phyloP scores from a whole-genome alignment of 1,140 invertebrate species.

The Atopsyche davidsoni region DNA sequence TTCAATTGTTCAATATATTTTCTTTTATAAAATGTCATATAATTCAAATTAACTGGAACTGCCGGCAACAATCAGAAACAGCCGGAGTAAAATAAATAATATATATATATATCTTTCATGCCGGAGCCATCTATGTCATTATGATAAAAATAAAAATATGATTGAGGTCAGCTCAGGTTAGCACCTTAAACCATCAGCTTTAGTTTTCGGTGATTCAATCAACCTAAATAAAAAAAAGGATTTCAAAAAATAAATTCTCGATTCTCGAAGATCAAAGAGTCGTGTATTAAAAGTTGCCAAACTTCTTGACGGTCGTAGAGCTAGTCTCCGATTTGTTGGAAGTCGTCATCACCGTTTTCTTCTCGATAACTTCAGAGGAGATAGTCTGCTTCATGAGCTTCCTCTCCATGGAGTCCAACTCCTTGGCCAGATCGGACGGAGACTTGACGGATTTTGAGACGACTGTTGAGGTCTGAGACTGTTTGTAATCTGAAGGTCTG shows the following conservation, averaged over 20 bases:
- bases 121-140: neutral
- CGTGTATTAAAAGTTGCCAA: slow-evolving; percentile 42
- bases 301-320: slow-evolving; percentile 48
- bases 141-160: neutral
- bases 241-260: slow-evolving; percentile 28
- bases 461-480: slow-evolving; percentile 32
- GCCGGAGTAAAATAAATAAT: too few relatives aligned
- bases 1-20: too few relatives aligned
- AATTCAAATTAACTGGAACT: too few relatives aligned
- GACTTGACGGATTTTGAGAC: slow-evolving; percentile 35
- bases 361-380: slow-evolving; percentile 45
- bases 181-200: too few relatives aligned
- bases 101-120: neutral
- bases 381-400: slow-evolving; percentile 46
- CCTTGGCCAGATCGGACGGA: slow-evolving; percentile 40
- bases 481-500: slow-evolving; percentile 44
- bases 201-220: too few relatives aligned
- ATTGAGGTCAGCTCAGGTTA: too few relatives aligned
- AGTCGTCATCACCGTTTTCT: slow-evolving; percentile 47
- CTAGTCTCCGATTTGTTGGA: slow-evolving; percentile 47
- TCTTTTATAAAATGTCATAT: too few relatives aligned
- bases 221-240: neutral
- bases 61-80: too few relatives aligned
- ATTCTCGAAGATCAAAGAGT: neutral
- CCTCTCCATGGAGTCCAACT: slow-evolving; percentile 42